These are phyloP conservation scores for Sebastes taczanowskii DNA, from an alignment of 2,797 vertebrate genomes.

Conservation along the genomic window DNA sequence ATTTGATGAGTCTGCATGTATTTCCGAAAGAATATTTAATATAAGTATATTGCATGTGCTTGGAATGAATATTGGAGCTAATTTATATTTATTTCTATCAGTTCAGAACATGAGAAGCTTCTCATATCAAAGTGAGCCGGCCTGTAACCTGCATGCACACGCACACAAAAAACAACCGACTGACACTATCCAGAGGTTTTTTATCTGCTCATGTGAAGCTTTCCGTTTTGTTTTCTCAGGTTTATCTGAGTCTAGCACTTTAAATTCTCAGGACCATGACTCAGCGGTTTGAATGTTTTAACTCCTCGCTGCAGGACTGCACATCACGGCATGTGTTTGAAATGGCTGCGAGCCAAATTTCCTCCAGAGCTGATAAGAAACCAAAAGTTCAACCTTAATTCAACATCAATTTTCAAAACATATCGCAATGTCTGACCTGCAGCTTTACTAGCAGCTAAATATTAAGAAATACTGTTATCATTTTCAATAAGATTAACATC, in stretches of 20 bases:
- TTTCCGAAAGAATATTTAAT: background rate
- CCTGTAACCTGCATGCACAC: background rate
- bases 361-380: slow-evolving; percentile 13
- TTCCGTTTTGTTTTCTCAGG: slow-evolving; percentile 12
- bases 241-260: slow-evolving; percentile 17
- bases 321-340: background rate
- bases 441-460: background rate
- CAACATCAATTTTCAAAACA: background rate
- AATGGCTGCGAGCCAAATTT: slow-evolving; percentile 1
- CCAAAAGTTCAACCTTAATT: background rate
- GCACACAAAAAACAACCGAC: background rate
- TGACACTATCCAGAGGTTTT: background rate
- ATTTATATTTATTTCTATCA: background rate
- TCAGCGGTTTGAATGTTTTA: slow-evolving; percentile 11
- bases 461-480: background rate
- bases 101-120: background rate
- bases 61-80: background rate
- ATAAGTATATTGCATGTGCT: no score
- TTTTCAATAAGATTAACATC: background rate
- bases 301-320: background rate
- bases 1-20: background rate
- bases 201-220: background rate
- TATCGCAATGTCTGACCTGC: background rate
- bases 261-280: slow-evolving; percentile 14
- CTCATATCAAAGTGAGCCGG: background rate